Conservation (phyloP, 1,140 invertebrate genomes). For the Heliothis subflexa region DNA sequence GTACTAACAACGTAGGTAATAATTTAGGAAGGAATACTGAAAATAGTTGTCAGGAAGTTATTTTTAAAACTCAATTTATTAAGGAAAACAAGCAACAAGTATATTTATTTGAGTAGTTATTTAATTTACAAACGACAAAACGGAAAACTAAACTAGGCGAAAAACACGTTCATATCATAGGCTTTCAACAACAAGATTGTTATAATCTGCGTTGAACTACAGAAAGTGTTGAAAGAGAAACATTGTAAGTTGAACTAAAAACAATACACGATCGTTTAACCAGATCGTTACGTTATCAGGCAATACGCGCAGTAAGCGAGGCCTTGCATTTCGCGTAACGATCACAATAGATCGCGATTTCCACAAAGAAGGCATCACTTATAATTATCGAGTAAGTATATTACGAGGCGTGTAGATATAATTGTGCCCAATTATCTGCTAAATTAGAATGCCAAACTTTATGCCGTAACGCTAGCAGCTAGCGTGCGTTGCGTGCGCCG, state of each 20-base stretch:
- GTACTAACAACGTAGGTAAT: too few relatives aligned
- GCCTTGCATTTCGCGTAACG: conserved; percentile 8
- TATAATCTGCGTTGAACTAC: not conserved
- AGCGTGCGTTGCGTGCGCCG: conserved; percentile 13
- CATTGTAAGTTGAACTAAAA: conserved; percentile 13
- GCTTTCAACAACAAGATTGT: too few relatives aligned
- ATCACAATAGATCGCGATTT: conserved; percentile 21
- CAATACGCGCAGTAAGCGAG: not conserved
- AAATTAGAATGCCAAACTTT: conserved; percentile 29
- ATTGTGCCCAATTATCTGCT: conserved; percentile 14
- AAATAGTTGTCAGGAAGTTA: too few relatives aligned
- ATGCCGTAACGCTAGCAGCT: not conserved
- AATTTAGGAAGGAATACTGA: too few relatives aligned
- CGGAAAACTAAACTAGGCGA: too few relatives aligned
- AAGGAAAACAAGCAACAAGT: too few relatives aligned
- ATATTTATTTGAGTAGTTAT: too few relatives aligned
- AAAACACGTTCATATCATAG: too few relatives aligned
- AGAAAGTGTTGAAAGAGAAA: conserved; percentile 6
- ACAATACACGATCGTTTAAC: conserved; percentile 3
- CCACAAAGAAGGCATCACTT: conserved; percentile 1
- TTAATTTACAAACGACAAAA: not conserved
- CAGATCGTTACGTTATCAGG: conserved; percentile 7
- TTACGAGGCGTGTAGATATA: conserved; percentile 4
- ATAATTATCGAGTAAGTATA: conserved; percentile 25
- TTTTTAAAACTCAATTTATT: too few relatives aligned